Percentiles rank a stretch among this genome's conserved stretches.
phyloP scores from a whole-genome alignment of 2,888 invertebrate genomes.

The Mythimna loreyi region DNA sequence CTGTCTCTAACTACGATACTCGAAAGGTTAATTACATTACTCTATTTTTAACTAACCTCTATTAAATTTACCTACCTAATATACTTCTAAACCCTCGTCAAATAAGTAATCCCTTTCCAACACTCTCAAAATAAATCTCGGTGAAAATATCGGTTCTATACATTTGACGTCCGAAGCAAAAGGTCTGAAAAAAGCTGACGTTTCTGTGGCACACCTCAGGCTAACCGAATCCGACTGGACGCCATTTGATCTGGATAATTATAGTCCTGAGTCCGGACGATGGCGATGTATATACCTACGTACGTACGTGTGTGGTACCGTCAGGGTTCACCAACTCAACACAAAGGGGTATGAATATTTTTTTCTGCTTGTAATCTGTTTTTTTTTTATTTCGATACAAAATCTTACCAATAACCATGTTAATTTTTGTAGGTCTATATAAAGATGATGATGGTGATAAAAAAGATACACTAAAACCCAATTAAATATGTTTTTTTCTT shows the following conservation, averaged over 20 bases:
- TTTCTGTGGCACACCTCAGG: slow-evolving; percentile 76
- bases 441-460: no score
- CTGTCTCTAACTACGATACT: no score
- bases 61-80: background rate
- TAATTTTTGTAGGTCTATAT: no score
- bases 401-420: no score
- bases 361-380: background rate
- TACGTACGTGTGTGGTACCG: slow-evolving; percentile 11
- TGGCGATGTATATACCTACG: no score
- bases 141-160: slow-evolving; percentile 48
- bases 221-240: slow-evolving; percentile 73
- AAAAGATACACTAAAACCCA: no score
- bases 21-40: background rate
- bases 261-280: slow-evolving; percentile 56
- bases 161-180: slow-evolving; percentile 52
- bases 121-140: slow-evolving; percentile 42
- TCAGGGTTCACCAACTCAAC: slow-evolving; percentile 20
- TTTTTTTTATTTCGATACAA: background rate
- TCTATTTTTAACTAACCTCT: background rate
- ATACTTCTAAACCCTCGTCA: background rate
- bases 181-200: slow-evolving; percentile 71
- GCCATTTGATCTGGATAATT: slow-evolving; percentile 83
- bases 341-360: background rate
- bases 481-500: no score
- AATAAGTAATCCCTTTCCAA: slow-evolving; percentile 3